These are phyloP conservation scores for Augochlorella aurata DNA, from an alignment of 2,888 invertebrate genomes.

Conservation along the genomic window DNA sequence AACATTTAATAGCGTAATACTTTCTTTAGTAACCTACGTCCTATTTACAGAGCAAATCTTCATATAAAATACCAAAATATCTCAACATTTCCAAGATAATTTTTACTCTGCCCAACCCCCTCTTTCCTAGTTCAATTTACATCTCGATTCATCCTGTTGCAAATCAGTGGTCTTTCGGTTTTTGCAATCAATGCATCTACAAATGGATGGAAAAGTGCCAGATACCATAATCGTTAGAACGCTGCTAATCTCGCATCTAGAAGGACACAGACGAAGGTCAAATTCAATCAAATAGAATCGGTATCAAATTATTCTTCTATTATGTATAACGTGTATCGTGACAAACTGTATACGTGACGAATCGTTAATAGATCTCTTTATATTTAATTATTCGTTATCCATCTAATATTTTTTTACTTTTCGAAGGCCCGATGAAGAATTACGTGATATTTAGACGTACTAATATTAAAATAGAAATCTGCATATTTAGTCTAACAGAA, in stretches of 20 bases:
- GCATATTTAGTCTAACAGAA: conserved; percentile 31
- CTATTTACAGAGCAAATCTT: conserved; percentile 68
- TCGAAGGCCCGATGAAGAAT: conserved; percentile 12
- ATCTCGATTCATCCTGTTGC: conserved; percentile 30
- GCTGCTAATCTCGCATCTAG: conserved; percentile 12
- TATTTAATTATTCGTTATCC: not conserved
- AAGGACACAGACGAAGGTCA: not conserved
- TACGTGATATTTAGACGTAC: not conserved
- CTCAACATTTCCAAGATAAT: conserved; percentile 66
- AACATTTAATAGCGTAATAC: conserved; percentile 69
- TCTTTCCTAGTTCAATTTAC: conserved; percentile 49
- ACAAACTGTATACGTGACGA: not conserved
- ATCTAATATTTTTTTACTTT: conserved; percentile 8
- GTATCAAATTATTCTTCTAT: conserved; percentile 11
- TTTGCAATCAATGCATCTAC: conserved; percentile 45
- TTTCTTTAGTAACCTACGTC: conserved; percentile 69
- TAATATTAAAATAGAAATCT: conserved; percentile 21
- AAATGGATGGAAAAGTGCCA: conserved; percentile 61
- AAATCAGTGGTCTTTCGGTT: conserved; percentile 43
- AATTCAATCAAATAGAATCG: conserved; percentile 21
- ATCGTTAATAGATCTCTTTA: not conserved
- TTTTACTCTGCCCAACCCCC: conserved; percentile 54
- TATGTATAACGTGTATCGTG: not conserved
- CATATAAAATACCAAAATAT: conserved; percentile 71
- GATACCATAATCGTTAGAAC: conserved; percentile 39